Conservation (phyloP, 2,888 invertebrate species). For the Acronicta alni region DNA sequence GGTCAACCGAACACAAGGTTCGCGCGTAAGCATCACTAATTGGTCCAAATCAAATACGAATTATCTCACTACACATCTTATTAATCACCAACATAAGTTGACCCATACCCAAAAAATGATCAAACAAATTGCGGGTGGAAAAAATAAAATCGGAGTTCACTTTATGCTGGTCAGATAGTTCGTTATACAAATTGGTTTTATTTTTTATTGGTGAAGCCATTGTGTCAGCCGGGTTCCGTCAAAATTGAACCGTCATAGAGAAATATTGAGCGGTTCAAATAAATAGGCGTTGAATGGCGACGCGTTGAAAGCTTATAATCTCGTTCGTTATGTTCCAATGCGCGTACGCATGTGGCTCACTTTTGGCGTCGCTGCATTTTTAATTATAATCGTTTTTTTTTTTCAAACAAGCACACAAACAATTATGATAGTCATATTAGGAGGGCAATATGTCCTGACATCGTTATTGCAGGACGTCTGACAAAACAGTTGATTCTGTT, state of each 20-base stretch:
- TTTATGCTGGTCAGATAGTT: conserved; percentile 57
- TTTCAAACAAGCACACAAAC: conserved; percentile 1
- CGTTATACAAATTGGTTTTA: conserved; percentile 66
- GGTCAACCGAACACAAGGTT: conserved; percentile 72
- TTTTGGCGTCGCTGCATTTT: conserved; percentile 1
- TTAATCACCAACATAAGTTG: conserved; percentile 59
- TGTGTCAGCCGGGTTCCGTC: conserved; percentile 70
- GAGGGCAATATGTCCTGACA: no score
- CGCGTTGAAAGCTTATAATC: conserved; percentile 79
- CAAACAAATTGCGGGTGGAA: background rate
- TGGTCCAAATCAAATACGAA: conserved; percentile 86
- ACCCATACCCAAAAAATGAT: background rate
- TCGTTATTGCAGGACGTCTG: no score
- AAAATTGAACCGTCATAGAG: conserved; percentile 84
- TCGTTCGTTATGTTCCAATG: conserved; percentile 76
- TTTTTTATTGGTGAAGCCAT: conserved; percentile 58
- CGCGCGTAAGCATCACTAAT: conserved; percentile 87
- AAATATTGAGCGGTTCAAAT: conserved; percentile 73
- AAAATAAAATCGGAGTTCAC: conserved; percentile 49
- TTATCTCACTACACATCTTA: conserved; percentile 75
- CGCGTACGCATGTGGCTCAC: conserved; percentile 65
- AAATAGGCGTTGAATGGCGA: conserved; percentile 72
- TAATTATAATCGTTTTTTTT: background rate
- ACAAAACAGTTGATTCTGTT: no score
- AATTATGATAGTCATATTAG: background rate